Conservation (phyloP, 2,113 vertebrate species). For the Dolichallabes microphthalmus region DNA sequence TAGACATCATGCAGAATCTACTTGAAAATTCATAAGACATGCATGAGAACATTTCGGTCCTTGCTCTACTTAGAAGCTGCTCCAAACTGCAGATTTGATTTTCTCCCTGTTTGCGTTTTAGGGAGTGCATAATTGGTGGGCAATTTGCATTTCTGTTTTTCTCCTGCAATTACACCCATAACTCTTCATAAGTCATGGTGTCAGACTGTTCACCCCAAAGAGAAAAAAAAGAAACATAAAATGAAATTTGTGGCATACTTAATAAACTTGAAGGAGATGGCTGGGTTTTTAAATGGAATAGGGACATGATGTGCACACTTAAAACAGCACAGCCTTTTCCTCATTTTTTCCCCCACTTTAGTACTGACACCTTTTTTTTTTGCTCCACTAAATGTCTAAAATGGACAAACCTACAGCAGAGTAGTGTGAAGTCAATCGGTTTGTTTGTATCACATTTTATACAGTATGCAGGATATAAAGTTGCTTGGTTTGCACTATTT, state of each 20-base stretch:
- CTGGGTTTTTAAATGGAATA: conserved; percentile 32
- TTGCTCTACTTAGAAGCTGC: conserved; percentile 8
- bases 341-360: neutral
- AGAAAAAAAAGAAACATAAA: conserved; percentile 30
- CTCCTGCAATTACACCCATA: conserved; percentile 50
- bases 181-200: conserved; percentile 49
- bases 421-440: neutral
- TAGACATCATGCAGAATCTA: conserved; percentile 18
- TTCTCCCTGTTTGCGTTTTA: conserved; percentile 40
- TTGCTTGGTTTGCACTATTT: conserved; percentile 44
- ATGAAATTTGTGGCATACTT: conserved; percentile 43
- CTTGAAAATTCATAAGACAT: conserved; percentile 30
- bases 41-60: conserved; percentile 38
- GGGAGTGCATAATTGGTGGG: conserved; percentile 42
- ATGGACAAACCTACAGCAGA: neutral
- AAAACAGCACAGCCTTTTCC: neutral
- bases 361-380: neutral
- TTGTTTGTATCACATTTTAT: neutral
- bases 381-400: neutral
- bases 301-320: conserved; percentile 23
- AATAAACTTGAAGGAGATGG: conserved; percentile 40
- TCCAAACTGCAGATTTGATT: conserved; percentile 37
- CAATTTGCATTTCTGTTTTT: conserved; percentile 55
- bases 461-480: conserved; percentile 25
- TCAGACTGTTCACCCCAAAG: conserved; percentile 23